Conservation (phyloP, 2,113 vertebrate species). For the Urocolius indicus region DNA sequence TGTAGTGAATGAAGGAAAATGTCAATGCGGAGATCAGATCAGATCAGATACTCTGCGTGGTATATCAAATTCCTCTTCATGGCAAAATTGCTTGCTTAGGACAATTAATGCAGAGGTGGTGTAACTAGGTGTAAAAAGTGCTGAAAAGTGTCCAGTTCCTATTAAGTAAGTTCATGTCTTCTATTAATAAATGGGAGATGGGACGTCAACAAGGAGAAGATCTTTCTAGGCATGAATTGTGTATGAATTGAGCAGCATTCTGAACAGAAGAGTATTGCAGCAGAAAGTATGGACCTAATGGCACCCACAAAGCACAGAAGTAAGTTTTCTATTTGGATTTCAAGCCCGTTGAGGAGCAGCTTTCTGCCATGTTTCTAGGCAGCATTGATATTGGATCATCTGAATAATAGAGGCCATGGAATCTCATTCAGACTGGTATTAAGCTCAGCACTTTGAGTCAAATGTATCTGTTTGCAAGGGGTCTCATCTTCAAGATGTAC, state of each 20-base stretch:
- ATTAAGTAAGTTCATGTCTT: background rate
- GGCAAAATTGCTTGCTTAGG: background rate
- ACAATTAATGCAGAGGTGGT: background rate
- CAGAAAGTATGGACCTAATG: background rate
- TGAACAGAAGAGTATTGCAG: background rate
- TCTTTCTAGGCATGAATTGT: background rate
- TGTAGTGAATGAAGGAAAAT: background rate
- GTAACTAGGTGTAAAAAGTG: background rate
- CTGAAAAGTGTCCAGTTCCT: background rate
- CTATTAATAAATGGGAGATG: background rate
- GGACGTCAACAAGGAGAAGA: background rate
- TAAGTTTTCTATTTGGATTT: background rate
- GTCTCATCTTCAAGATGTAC: background rate
- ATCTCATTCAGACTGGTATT: background rate
- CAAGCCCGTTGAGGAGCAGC: background rate
- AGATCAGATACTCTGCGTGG: background rate
- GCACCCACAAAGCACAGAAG: background rate
- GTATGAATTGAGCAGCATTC: background rate
- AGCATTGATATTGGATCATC: background rate
- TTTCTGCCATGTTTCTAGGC: background rate
- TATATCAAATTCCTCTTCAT: background rate
- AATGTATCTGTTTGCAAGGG: background rate
- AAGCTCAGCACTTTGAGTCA: background rate
- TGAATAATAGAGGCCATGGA: background rate
- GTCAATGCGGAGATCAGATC: background rate